Evolutionary conservation across 2,113 vertebrate species (phyloP).

Genomic region (Toxotes chatareus): DNA sequence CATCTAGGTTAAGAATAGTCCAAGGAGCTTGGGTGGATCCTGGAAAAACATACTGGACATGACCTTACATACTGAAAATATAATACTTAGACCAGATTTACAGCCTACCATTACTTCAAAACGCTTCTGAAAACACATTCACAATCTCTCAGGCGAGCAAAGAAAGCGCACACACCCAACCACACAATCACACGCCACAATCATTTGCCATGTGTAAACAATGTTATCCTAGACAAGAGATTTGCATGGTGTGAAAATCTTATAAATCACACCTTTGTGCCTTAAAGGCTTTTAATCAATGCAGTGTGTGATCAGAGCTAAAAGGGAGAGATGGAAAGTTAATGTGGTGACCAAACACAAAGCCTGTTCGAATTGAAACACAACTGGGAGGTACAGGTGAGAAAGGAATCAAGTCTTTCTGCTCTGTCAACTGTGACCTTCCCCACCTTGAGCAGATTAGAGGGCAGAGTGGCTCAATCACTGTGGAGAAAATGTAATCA

Average conservation of each 20-base stretch:
- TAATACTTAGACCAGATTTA: conserved; percentile 50
- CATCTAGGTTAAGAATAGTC: conserved; percentile 42
- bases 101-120: conserved; percentile 41
- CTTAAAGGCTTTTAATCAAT: conserved; percentile 45
- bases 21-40: conserved; percentile 44
- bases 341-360: conserved; percentile 25
- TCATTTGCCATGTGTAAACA: conserved; percentile 54
- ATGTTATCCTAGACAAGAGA: conserved; percentile 22
- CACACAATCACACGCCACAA: conserved; percentile 30
- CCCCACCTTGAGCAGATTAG: conserved; percentile 67
- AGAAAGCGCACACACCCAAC: conserved; percentile 48
- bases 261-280: conserved; percentile 30
- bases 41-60: conserved; percentile 49
- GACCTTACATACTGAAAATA: conserved; percentile 50
- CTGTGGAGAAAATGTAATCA: conserved; percentile 48
- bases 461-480: conserved; percentile 38
- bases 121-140: conserved; percentile 49
- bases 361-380: conserved; percentile 19
- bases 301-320: conserved; percentile 33
- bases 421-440: conserved; percentile 55
- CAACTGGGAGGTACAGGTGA: conserved; percentile 41
- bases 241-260: conserved; percentile 7
- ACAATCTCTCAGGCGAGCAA: conserved; percentile 44
- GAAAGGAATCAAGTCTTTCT: conserved; percentile 33
- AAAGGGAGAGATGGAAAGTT: neutral